Conservation (phyloP, 2,113 vertebrate genomes). For the Dinomys branickii region DNA sequence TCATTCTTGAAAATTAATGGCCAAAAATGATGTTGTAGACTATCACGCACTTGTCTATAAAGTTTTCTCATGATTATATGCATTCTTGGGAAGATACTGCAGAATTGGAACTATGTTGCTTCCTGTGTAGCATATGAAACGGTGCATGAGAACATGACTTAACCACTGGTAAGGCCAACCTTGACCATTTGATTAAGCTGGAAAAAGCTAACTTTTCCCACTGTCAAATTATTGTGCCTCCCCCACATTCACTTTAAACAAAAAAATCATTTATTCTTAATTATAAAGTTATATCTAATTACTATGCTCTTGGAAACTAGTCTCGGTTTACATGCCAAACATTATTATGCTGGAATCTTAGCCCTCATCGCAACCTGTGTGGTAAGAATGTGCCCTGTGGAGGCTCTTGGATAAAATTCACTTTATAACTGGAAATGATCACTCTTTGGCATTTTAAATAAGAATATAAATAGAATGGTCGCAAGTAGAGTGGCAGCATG, state of each 20-base stretch:
- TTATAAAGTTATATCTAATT: background rate
- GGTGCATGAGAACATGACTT: background rate
- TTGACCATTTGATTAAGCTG: background rate
- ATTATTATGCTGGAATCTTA: background rate
- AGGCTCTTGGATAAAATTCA: background rate
- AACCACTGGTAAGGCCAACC: too few relatives aligned
- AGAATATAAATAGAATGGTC: slow-evolving; percentile 56
- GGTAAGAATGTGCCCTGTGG: background rate
- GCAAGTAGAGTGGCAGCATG: slow-evolving; percentile 24
- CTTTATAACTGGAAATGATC: slow-evolving; percentile 5
- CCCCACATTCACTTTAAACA: background rate
- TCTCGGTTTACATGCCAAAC: background rate
- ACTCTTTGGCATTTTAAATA: slow-evolving; percentile 2
- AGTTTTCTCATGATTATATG: background rate
- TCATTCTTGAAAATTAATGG: background rate
- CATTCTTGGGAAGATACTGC: background rate
- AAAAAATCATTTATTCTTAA: background rate
- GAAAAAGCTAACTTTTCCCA: background rate
- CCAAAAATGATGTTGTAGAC: background rate
- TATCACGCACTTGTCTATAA: background rate
- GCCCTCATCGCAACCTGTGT: background rate
- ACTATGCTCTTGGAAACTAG: background rate
- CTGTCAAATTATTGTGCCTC: rapidly evolving
- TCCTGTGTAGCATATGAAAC: rapidly evolving
- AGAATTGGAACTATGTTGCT: background rate